phyloP scores from a whole-genome alignment of 1,140 invertebrate genomes.

The Scaptomyza montana region DNA sequence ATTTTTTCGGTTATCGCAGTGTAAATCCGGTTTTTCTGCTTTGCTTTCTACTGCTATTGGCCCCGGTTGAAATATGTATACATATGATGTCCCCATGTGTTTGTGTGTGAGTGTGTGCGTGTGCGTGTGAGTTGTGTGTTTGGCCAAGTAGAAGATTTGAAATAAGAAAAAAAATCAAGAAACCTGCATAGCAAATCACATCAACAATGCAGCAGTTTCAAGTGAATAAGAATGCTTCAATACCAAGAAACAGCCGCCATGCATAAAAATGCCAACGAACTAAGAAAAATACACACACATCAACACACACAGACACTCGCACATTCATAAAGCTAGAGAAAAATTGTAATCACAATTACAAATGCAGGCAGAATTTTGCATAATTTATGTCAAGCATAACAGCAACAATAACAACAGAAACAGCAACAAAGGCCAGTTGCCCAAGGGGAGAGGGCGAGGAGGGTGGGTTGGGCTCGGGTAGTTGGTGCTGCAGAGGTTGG shows the following conservation, averaged over 20 bases:
- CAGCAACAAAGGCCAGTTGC: background rate
- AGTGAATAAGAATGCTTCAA: slow-evolving; percentile 40
- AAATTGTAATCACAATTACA: slow-evolving; percentile 77
- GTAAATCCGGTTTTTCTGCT: slow-evolving; percentile 46
- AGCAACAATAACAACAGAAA: slow-evolving; percentile 48
- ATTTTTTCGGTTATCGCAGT: slow-evolving; percentile 53
- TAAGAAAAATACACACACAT: slow-evolving; percentile 9
- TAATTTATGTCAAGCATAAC: slow-evolving; percentile 81
- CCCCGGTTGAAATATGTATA: slow-evolving; percentile 3
- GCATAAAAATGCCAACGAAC: slow-evolving; percentile 39
- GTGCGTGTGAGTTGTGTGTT: slow-evolving; percentile 1
- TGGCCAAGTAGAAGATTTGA: slow-evolving; percentile 6
- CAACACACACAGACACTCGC: slow-evolving; percentile 1
- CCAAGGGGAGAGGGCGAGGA: background rate
- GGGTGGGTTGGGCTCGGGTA: background rate
- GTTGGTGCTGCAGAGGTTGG: background rate
- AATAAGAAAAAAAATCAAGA: background rate
- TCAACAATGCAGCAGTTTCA: slow-evolving; percentile 43
- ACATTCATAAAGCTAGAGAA: slow-evolving; percentile 35
- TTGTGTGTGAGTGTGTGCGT: background rate
- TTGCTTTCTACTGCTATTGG: slow-evolving; percentile 16
- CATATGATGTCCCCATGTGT: background rate
- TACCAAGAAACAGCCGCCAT: slow-evolving; percentile 11
- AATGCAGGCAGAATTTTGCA: slow-evolving; percentile 79
- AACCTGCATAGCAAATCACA: slow-evolving; percentile 45